These are phyloP conservation scores for Allygus modestus DNA, from an alignment of 2,888 invertebrate genomes.

Conservation along the genomic window DNA sequence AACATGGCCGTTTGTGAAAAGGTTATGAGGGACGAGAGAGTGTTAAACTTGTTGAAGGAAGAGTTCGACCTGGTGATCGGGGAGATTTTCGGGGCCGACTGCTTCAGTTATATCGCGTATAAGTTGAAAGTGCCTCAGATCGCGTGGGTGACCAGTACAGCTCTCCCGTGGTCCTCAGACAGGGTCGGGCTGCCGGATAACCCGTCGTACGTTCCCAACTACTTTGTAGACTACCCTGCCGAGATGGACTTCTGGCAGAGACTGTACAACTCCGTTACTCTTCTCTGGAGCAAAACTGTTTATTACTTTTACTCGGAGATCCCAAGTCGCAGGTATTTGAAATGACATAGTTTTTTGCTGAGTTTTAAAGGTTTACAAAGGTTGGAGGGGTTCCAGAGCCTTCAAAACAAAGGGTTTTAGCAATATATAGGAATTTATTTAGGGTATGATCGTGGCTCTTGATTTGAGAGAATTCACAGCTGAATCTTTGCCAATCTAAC, in stretches of 20 bases:
- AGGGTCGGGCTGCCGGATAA: slow-evolving; percentile 68
- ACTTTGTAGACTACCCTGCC: slow-evolving; percentile 65
- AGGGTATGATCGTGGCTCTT: too few relatives aligned
- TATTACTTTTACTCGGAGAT: slow-evolving; percentile 64
- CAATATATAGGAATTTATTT: too few relatives aligned
- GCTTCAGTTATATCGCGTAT: slow-evolving; percentile 67
- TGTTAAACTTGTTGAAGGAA: slow-evolving; percentile 33
- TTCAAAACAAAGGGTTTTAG: too few relatives aligned
- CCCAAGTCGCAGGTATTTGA: slow-evolving; percentile 39
- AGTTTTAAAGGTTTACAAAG: too few relatives aligned
- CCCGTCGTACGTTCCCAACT: slow-evolving; percentile 68
- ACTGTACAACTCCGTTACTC: slow-evolving; percentile 75
- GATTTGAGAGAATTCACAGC: too few relatives aligned
- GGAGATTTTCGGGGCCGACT: slow-evolving; percentile 69
- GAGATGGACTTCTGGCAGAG: slow-evolving; percentile 74
- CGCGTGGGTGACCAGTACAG: slow-evolving; percentile 67
- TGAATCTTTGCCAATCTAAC: too few relatives aligned
- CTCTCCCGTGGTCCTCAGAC: slow-evolving; percentile 68
- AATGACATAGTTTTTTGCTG: too few relatives aligned
- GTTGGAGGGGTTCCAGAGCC: too few relatives aligned
- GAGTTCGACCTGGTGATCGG: slow-evolving; percentile 70
- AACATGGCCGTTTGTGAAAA: slow-evolving; percentile 24
- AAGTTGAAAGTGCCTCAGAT: slow-evolving; percentile 68
- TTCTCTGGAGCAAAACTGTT: slow-evolving; percentile 70
- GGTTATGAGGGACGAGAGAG: slow-evolving; percentile 13